A percentile compares a stretch with the other conserved stretches of the same genome.
Evolutionary conservation across 2,797 vertebrate genomes (phyloP).

Genomic region (Phrynocephalus forsythii): DNA sequence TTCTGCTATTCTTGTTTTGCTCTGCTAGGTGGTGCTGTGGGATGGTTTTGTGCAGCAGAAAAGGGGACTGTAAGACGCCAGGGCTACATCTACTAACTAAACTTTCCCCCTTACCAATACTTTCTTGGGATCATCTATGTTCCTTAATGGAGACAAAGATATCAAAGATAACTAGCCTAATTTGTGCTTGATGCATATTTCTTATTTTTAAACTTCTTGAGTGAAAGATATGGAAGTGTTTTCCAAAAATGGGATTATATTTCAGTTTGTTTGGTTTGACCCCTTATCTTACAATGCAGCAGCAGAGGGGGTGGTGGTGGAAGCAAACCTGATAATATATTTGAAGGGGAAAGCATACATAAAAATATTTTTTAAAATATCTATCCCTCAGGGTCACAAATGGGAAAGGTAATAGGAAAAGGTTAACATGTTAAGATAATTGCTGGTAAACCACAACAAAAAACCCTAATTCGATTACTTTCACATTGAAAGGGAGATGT

Average conservation of each 20-base stretch:
- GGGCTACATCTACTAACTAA: accelerated
- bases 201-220: not conserved
- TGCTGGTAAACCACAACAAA: no score
- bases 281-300: no score
- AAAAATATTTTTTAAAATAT: no score
- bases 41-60: slow-evolving; percentile 50
- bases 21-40: slow-evolving; percentile 71
- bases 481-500: no score
- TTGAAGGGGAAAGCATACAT: no score
- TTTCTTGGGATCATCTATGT: not conserved
- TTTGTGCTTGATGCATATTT: not conserved
- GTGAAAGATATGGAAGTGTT: not conserved
- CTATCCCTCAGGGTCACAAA: no score
- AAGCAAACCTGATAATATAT: no score
- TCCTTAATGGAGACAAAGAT: not conserved
- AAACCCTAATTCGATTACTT: no score
- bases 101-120: not conserved
- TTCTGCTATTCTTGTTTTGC: not conserved
- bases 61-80: not conserved
- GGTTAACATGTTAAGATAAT: no score
- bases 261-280: not conserved
- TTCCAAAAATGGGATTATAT: not conserved
- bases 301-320: no score
- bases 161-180: not conserved
- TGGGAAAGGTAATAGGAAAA: no score